Evolutionary conservation across 2,888 invertebrate genomes (phyloP), one percentile per base, ranked within the genome.

Genomic region (Trachelus tabidus): DNA sequence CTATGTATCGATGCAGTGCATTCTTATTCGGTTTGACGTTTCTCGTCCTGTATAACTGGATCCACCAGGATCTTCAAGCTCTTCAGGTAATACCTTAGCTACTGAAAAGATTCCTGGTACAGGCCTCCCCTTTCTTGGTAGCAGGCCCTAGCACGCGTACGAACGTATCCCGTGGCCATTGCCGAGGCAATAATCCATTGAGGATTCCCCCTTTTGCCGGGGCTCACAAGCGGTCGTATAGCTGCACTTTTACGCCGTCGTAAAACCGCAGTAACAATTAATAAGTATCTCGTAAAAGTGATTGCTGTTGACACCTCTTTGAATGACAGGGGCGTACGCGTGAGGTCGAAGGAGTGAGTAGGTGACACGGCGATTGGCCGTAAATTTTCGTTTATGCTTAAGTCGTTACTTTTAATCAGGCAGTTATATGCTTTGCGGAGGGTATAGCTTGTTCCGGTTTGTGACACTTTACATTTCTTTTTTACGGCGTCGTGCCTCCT

Each of bases 261-360:
- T 93, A 93, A 93, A 93, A 92, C 88, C 90, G 91, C 92, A 92
- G 92, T 93, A 93, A 93, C 92, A 92, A 92, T 93, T 93, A 93
- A 93, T 93, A 93, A 93, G 92, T 92, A 92, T 92, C 92, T 92
- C 93, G 92, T 93, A 93, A 93, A 93, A 93, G 92, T 92, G 92
- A 93, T 93, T 92, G 92, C 91, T 92, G 93, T 93, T 92, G 92
- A 93, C 93, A 93, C 93, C 92, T 93, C 92, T 92, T 91, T 92
- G 90, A 91, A 90, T 92, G 90, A 91, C 90, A 92, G 90, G 90
- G 90, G 87, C 84, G 87, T 37, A 68, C n/a, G 56, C 40, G 78
- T 79, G 76, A 73, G 74, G 74, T 12, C 30, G 30, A 35, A 34
- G 23, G 34, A 74, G 74, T 23, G 77, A 80, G 80, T 85, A 84